These are phyloP conservation scores for Conus betulinus DNA, from an alignment of 1,140 invertebrate genomes.

Conservation along the genomic window DNA sequence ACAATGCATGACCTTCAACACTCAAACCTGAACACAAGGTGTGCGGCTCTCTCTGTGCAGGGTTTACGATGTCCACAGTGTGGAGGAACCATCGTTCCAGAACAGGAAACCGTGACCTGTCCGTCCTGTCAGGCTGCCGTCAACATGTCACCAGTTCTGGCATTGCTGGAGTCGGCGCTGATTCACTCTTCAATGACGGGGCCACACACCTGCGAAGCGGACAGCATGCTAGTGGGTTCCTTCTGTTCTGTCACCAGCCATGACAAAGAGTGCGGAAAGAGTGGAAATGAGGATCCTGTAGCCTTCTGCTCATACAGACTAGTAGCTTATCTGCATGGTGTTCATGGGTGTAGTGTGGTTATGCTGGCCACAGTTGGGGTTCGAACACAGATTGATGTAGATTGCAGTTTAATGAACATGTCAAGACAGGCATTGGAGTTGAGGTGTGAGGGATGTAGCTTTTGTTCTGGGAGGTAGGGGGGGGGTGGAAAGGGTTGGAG, in stretches of 20 bases:
- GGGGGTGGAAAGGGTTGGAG: too few relatives aligned
- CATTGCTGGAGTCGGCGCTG: conserved; percentile 6
- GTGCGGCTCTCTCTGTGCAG: neutral
- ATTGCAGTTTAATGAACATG: too few relatives aligned
- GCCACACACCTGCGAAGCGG: neutral
- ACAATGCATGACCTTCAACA: neutral
- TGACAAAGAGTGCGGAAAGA: too few relatives aligned
- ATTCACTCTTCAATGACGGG: neutral
- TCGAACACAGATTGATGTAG: too few relatives aligned
- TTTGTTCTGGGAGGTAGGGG: too few relatives aligned
- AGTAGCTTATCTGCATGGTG: too few relatives aligned
- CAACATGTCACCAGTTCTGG: conserved; percentile 12
- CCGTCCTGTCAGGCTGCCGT: neutral
- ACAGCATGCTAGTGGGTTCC: neutral
- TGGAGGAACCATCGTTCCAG: neutral
- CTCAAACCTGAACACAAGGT: neutral
- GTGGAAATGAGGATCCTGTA: too few relatives aligned
- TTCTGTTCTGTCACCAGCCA: neutral
- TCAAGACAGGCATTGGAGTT: too few relatives aligned
- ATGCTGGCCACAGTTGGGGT: too few relatives aligned
- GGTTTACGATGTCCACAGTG: conserved; percentile 3
- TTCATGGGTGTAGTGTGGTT: too few relatives aligned
- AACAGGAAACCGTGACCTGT: conserved; percentile 5
- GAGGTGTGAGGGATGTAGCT: too few relatives aligned
- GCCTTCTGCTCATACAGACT: too few relatives aligned